Evolutionary conservation across 2,888 invertebrate species (phyloP), one percentile per base, ranked within the genome.

Genomic region (Spisula subtruncata): DNA sequence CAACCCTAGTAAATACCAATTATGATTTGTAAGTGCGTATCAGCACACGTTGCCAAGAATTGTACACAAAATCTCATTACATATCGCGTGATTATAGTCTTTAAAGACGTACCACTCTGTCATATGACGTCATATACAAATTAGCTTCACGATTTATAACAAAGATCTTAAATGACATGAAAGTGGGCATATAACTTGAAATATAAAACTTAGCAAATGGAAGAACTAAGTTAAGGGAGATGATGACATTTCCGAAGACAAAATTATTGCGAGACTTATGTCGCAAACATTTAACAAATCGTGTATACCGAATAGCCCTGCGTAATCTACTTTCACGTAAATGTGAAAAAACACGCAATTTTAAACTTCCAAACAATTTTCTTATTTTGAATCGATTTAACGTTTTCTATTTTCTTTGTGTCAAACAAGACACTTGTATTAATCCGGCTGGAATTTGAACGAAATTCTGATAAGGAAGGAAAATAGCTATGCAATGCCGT

Each of bases 51-150:
- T 25, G 10, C 25, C 60, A n/a, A n/a, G n/a, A n/a, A n/a, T n/a
- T n/a, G n/a, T n/a, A n/a, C n/a, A n/a, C n/a, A 20, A 66, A 66
- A 66, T 66, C 60, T 66, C 60, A n/a, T 66, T 66, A 66, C 25
- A n/a, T 25, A 25, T 66, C 60, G 60, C 60, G 25, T 66, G 60
- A 66, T 66, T 1, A 4, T 66, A n/a, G 60, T 66, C 60, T 66
- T 66, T 66, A 66, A 66, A 20, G 25, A 66, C 25, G 60, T 12
- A 66, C 60, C 25, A 66, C 8, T 25, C 25, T 66, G 25, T 6
- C 25, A 66, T 25, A 66, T 66, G 60, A 66, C 60, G 60, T 66
- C 60, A 66, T 66, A 66, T 6, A 1, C 60, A 66, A 66, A 66
- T 25, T 66, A 66, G 60, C 60, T 66, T 25, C 25, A 66, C 60